Conservation (phyloP, 2,888 invertebrate species). For the Monoplex corrugatus region DNA sequence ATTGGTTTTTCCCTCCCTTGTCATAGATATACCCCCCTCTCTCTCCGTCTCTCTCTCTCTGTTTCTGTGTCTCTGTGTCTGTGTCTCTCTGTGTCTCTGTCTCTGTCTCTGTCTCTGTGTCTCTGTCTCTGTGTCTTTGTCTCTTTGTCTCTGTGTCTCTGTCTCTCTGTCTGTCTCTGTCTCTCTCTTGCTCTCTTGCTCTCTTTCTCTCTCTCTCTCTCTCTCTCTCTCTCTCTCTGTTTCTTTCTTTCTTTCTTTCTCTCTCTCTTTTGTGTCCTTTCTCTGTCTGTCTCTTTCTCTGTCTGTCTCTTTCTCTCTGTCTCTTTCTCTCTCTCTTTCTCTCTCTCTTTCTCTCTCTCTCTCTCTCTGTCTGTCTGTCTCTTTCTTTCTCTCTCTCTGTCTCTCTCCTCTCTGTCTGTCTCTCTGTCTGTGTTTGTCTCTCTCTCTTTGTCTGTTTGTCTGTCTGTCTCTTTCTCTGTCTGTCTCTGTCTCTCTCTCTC, state of each 20-base stretch:
- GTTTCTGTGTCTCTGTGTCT: too few species aligned
- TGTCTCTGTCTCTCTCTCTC: slow-evolving; percentile 25
- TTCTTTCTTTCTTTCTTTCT: not conserved
- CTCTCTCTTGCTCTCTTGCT: not conserved
- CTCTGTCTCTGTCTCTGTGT: not conserved
- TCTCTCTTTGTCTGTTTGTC: not conserved
- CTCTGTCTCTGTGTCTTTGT: not conserved
- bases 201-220: not conserved
- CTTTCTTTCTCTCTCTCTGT: not conserved
- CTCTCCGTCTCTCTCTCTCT: too few species aligned
- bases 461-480: slow-evolving; percentile 23
- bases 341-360: not conserved
- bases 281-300: not conserved
- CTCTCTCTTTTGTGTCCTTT: not conserved
- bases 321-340: not conserved
- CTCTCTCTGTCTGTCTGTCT: not conserved
- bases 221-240: not conserved
- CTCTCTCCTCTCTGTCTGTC: not conserved
- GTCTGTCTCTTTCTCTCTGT: not conserved
- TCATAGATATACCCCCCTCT: too few species aligned
- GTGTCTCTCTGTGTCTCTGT: not conserved
- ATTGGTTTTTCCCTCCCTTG: not conserved
- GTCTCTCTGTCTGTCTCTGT: not conserved
- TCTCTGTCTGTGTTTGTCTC: not conserved
- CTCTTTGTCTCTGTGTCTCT: not conserved